These are phyloP conservation scores for Cyclophora punctaria DNA, from an alignment of 2,888 invertebrate species.

Conservation along the genomic window DNA sequence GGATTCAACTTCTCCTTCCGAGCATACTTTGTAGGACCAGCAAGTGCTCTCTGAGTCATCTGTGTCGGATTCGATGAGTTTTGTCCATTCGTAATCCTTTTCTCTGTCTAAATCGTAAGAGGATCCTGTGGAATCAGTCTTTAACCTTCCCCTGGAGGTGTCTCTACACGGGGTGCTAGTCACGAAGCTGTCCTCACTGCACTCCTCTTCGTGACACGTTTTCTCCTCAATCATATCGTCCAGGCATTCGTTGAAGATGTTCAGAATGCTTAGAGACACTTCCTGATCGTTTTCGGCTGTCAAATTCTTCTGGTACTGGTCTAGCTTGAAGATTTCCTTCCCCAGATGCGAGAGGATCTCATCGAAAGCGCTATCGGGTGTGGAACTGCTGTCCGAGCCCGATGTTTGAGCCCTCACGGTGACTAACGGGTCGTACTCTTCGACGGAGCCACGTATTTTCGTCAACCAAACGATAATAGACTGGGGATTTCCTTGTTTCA, in stretches of 20 bases:
- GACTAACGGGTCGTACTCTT: constrained; percentile 63
- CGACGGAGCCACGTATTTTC: constrained; percentile 48
- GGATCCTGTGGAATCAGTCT: constrained; percentile 33
- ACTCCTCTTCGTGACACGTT: constrained; percentile 14
- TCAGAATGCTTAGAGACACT: constrained; percentile 59
- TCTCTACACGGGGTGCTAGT: constrained; percentile 52
- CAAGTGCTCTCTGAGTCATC: constrained; percentile 60
- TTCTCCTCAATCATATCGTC: constrained; percentile 46
- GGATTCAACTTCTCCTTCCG: constrained; percentile 37
- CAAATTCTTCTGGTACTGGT: constrained; percentile 58
- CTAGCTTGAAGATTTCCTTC: constrained; percentile 64
- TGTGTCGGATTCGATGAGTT: constrained; percentile 43
- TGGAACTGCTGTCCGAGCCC: constrained; percentile 23
- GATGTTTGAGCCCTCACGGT: constrained; percentile 38
- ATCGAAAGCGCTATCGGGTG: constrained; percentile 59
- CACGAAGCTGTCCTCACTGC: constrained; percentile 40
- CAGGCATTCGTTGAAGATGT: constrained; percentile 67
- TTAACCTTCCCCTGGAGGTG: constrained; percentile 43
- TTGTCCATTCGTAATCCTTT: constrained; percentile 21
- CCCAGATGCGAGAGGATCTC: constrained; percentile 66
- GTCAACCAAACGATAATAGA: constrained; percentile 64
- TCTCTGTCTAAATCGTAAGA: constrained; percentile 38
- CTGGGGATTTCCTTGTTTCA: constrained; percentile 37
- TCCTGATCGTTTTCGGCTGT: constrained; percentile 40
- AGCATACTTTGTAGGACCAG: constrained; percentile 67